Percentiles rank a stretch among this genome's conserved stretches.
phyloP scores from a whole-genome alignment of 2,888 invertebrate species.

The Himalopsyche kuldschensis region DNA sequence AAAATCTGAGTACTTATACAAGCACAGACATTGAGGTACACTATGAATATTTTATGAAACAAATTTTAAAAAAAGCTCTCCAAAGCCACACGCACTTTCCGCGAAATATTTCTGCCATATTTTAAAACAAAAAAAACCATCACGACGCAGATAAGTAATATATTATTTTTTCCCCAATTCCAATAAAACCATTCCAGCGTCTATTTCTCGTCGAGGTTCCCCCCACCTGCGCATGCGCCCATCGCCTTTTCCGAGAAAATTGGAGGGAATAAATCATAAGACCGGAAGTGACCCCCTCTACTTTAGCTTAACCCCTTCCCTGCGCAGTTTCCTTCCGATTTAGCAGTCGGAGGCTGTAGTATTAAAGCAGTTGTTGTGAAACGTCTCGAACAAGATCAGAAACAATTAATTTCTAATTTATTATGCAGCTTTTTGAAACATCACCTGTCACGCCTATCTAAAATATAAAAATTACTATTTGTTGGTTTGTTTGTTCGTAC shows the following conservation, averaged over 20 bases:
- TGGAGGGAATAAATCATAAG: conserved; percentile 23
- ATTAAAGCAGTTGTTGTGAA: neutral
- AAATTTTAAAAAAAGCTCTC: neutral
- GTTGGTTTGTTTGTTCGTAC: no score
- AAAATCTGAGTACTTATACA: no score
- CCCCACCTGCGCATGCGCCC: neutral
- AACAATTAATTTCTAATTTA: no score
- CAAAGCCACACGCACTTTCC: neutral
- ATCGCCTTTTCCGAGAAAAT: conserved; percentile 22
- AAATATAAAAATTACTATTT: no score
- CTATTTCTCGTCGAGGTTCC: conserved; percentile 12
- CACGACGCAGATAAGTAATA: neutral
- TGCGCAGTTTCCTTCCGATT: conserved; percentile 6
- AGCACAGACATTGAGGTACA: neutral
- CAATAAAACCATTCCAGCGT: conserved; percentile 25
- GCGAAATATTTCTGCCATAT: neutral
- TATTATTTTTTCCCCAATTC: conserved; percentile 12
- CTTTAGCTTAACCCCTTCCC: neutral
- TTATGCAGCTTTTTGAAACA: no score
- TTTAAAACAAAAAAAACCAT: neutral
- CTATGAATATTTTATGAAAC: neutral
- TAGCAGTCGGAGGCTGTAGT: conserved; percentile 6
- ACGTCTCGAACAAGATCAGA: neutral
- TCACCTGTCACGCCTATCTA: no score
- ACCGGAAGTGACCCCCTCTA: conserved; percentile 12